Conservation (phyloP, 1,140 invertebrate species). For the Bombus cullumanus region DNA sequence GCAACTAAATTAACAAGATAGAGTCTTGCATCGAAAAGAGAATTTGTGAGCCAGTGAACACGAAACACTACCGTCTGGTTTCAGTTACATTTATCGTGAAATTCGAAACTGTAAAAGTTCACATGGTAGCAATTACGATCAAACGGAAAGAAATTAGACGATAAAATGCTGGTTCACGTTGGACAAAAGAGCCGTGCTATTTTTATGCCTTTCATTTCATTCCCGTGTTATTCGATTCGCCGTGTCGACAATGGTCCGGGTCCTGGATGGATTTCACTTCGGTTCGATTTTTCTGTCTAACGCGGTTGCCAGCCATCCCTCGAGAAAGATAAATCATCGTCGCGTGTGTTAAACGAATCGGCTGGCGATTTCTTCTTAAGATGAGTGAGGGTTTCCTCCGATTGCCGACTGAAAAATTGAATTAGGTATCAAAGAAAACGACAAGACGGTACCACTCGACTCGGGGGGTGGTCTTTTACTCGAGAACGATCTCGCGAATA, state of each 20-base stretch:
- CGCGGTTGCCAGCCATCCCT: neutral
- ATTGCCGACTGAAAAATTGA: slow-evolving; percentile 40
- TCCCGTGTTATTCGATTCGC: neutral
- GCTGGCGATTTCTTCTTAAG: neutral
- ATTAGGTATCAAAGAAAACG: slow-evolving; percentile 26
- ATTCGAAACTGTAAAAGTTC: neutral
- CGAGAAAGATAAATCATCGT: slow-evolving; percentile 14
- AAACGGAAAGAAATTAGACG: neutral
- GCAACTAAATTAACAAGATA: no score
- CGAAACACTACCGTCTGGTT: neutral
- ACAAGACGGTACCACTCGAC: neutral
- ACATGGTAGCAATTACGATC: neutral
- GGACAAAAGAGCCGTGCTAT: neutral
- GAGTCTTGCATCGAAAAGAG: neutral
- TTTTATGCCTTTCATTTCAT: neutral
- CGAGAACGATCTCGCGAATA: neutral
- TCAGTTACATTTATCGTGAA: neutral
- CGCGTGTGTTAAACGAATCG: neutral
- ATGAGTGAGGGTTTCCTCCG: neutral
- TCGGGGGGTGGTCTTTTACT: neutral
- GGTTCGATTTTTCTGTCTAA: neutral
- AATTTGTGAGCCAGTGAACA: neutral
- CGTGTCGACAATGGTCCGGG: neutral
- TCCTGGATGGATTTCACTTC: neutral
- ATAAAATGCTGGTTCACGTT: no score